These are phyloP conservation scores for Leptopilina clavipes DNA, from an alignment of 1,140 invertebrate genomes.

Conservation along the genomic window DNA sequence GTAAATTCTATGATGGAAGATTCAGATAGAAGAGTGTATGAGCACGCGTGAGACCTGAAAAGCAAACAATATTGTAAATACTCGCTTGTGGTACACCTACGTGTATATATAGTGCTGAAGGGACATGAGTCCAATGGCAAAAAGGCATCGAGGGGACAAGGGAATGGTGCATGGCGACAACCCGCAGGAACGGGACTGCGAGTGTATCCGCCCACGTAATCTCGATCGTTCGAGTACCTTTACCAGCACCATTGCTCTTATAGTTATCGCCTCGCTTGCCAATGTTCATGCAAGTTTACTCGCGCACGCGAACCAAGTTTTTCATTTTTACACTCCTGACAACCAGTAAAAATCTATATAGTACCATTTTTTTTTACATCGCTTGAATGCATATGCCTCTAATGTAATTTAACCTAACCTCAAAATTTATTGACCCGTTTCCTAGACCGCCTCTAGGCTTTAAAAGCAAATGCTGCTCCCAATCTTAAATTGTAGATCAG, in stretches of 20 bases:
- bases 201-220: slow-evolving; percentile 29
- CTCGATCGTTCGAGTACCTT: slow-evolving; percentile 32
- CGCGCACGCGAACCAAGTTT: slow-evolving; percentile 23
- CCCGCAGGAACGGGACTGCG: slow-evolving; percentile 43
- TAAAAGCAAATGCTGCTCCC: too few relatives aligned
- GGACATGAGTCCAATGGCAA: slow-evolving; percentile 46
- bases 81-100: slow-evolving; percentile 20
- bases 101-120: slow-evolving; percentile 26
- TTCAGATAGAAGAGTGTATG: slow-evolving; percentile 38
- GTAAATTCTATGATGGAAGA: too few relatives aligned
- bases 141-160: slow-evolving; percentile 43
- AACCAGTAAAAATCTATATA: background rate
- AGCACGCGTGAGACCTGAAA: slow-evolving; percentile 10
- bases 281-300: slow-evolving; percentile 22
- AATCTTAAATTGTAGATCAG: too few relatives aligned
- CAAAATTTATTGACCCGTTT: too few relatives aligned
- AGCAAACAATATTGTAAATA: slow-evolving; percentile 33
- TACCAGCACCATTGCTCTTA: slow-evolving; percentile 34
- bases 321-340: slow-evolving; percentile 1
- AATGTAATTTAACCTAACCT: too few relatives aligned
- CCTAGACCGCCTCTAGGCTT: too few relatives aligned
- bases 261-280: slow-evolving; percentile 27
- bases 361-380: background rate
- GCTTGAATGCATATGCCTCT: slow-evolving; percentile 33
- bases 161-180: slow-evolving; percentile 68